Base-by-base conservation (phyloP, 2,797 vertebrate genomes). In the Mycteria americana region DNA sequence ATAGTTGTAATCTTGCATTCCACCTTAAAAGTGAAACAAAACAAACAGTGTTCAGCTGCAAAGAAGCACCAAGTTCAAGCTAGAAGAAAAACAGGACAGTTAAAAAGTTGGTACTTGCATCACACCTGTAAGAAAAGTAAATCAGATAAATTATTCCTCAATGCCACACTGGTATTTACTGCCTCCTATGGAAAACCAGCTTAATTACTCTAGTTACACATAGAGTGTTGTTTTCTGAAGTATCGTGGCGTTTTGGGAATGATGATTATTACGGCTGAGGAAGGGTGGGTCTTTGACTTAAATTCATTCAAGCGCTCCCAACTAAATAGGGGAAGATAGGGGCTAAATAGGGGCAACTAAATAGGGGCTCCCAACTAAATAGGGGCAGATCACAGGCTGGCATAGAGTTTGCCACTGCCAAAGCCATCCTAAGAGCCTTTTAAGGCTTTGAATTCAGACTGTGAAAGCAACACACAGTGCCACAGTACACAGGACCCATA, bases 1-100 rank as follows among this genome's bases (percentile, higher is more conserved):
- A 4, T 99, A 99, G 98, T 99, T 99, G 96, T 99, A 99, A 97
- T 99, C 99, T 98, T 99, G 99, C 99, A 99, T 99, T 68, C 99
- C 99, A 94, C 99, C 99, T 99, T 74, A 95, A 80, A 96, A 60
- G 85, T 46, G 97, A 96, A 92, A 89, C 43, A 94, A 88, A 94
- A 63, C 53, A 48, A 80, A 72, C 65, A 37, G 16, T 25, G 56
- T 28, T 93, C 54, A 94, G 84, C 18, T 72, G 30, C 43, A 90
- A 85, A 84, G 94, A 59, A 80, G 46, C 17, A 48, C 37, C 63
- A 46, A 37, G 11, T 53, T 77, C 62, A 85, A 82, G 46, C 39
- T 33, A 68, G 56, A 77, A 69, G 53, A 54, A 68, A 73, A 88
- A 30, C 0, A 67, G 12, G 11, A 48, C 28, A 89, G 41, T 69